Evolutionary conservation across 1,140 invertebrate species (phyloP).

Genomic region (Drosophila kikkawai): DNA sequence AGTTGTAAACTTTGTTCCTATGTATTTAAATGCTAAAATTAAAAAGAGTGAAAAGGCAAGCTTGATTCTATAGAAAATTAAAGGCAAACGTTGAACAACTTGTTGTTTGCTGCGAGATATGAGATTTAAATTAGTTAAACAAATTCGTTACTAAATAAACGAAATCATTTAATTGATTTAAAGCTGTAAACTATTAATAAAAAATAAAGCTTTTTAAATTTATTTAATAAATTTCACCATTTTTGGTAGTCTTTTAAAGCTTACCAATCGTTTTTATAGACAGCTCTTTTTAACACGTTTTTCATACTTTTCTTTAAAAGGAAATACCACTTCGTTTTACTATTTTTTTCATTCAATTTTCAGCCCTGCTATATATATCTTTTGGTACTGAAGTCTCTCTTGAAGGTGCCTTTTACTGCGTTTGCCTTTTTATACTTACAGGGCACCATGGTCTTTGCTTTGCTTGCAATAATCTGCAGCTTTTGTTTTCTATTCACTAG

Average conservation of each 20-base stretch:
- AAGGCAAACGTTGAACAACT: conserved; percentile 19
- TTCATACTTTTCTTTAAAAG: neutral
- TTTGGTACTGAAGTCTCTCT: neutral
- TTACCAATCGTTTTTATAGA: neutral
- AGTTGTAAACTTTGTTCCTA: conserved; percentile 39
- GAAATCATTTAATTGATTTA: neutral
- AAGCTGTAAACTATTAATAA: neutral
- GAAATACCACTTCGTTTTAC: neutral
- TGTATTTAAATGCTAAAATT: conserved; percentile 41
- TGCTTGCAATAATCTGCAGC: conserved; percentile 27
- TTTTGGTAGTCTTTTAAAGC: neutral
- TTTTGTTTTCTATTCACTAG: conserved; percentile 29
- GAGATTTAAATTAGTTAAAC: neutral
- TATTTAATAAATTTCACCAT: too few species aligned
- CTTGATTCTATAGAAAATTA: conserved; percentile 23
- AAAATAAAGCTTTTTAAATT: neutral
- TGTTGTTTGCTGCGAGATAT: neutral
- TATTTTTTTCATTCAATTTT: conserved; percentile 1
- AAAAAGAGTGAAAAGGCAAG: neutral
- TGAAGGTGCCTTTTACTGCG: neutral
- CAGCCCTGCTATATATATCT: neutral
- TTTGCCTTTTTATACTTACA: neutral
- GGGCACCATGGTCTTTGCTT: neutral
- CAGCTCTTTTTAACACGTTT: neutral
- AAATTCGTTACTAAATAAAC: neutral